Evolutionary conservation across 2,797 vertebrate species (phyloP).

Genomic region (Sebastes trivittatus): DNA sequence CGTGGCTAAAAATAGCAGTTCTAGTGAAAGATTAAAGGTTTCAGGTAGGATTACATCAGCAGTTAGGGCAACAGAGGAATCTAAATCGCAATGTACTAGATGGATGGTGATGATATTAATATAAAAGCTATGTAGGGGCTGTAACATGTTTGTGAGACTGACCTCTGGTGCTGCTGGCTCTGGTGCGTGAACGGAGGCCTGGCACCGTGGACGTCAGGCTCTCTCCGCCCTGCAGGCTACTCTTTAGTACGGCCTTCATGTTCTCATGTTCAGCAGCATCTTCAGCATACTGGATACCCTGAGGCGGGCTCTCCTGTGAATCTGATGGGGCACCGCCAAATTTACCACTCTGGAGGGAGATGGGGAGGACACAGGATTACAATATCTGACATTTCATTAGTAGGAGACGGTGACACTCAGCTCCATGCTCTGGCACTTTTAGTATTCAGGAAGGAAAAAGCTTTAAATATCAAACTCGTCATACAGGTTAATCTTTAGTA

Average conservation of each 20-base stretch:
- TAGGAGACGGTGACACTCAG: background rate
- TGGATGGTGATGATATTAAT: background rate
- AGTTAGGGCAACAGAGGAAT: background rate
- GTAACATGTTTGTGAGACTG: background rate
- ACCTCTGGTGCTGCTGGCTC: conserved; percentile 86
- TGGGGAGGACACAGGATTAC: background rate
- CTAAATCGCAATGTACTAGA: background rate
- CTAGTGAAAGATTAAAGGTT: background rate
- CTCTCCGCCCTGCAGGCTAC: conserved; percentile 73
- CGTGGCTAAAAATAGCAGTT: background rate
- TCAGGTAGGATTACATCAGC: background rate
- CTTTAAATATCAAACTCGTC: background rate
- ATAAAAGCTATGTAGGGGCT: background rate
- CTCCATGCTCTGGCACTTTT: background rate
- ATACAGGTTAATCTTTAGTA: conserved; percentile 5
- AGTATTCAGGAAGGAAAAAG: background rate
- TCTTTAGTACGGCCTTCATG: conserved; percentile 95
- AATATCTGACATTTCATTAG: background rate
- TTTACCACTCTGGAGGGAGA: conserved; percentile 86
- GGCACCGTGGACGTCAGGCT: conserved; percentile 74
- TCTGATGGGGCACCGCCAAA: conserved; percentile 84
- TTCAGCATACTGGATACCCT: conserved; percentile 88
- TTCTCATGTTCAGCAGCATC: conserved; percentile 93
- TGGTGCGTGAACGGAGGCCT: conserved; percentile 89
- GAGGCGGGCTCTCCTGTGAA: conserved; percentile 79